Evolutionary conservation across 92 coral and sea anemone genomes (phyloP).

Genomic region (Anthopleura xanthogrammica): DNA sequence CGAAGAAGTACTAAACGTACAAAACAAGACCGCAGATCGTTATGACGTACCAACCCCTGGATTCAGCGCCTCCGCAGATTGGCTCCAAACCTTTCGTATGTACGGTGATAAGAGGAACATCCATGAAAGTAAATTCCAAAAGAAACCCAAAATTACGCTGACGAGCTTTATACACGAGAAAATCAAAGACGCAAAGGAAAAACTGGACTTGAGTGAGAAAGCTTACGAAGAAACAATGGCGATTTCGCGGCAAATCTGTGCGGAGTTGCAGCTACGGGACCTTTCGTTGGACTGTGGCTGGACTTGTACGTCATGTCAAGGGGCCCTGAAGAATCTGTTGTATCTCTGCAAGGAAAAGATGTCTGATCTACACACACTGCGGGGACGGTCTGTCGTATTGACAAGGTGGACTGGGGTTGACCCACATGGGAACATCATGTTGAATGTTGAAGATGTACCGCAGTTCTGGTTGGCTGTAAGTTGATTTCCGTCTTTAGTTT

Average conservation of each 20-base stretch:
- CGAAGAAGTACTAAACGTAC: slow-evolving; percentile 48
- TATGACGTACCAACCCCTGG: slow-evolving; percentile 31
- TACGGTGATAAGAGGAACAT: slow-evolving; percentile 51
- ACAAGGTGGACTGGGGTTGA: slow-evolving; percentile 87
- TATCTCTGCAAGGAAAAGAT: slow-evolving; percentile 52
- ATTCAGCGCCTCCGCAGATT: slow-evolving; percentile 59
- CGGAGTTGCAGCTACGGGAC: slow-evolving; percentile 49
- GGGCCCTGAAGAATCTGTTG: slow-evolving; percentile 58
- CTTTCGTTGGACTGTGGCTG: slow-evolving; percentile 54
- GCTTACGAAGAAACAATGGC: slow-evolving; percentile 38
- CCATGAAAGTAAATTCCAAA: slow-evolving; percentile 41
- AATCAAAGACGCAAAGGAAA: slow-evolving; percentile 46
- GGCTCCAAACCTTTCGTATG: slow-evolving; percentile 69
- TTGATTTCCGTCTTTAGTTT: neutral
- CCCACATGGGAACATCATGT: slow-evolving; percentile 65
- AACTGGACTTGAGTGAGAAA: slow-evolving; percentile 48
- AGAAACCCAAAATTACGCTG: slow-evolving; percentile 40
- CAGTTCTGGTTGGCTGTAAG: slow-evolving; percentile 83
- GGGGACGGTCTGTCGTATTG: slow-evolving; percentile 68
- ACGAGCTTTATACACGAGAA: slow-evolving; percentile 53
- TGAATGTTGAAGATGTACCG: slow-evolving; percentile 78
- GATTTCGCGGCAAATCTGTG: slow-evolving; percentile 61
- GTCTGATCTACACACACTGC: slow-evolving; percentile 49
- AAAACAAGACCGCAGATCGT: slow-evolving; percentile 13
- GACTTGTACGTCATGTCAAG: slow-evolving; percentile 63